Evolutionary conservation across 2,113 vertebrate genomes (phyloP), one percentile per base, ranked within the genome.

Genomic region (Cyanistes caeruleus): DNA sequence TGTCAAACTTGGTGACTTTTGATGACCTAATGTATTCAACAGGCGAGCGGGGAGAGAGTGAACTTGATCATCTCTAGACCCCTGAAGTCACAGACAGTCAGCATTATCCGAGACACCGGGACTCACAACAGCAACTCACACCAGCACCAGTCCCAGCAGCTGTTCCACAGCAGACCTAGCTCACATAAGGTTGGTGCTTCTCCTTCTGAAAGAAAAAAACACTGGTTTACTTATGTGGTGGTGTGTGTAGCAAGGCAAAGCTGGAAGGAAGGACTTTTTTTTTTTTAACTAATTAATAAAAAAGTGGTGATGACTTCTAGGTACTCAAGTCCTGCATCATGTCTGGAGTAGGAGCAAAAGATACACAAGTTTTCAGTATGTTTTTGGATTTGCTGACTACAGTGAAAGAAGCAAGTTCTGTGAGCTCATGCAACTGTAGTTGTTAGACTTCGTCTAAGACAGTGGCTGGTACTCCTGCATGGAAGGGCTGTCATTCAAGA

Each of bases 1-100:
- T 78, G 0, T 48, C 31, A 33, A 63, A 62, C 49, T 73, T 87
- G 8, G 52, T 81, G 75, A 48, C 1, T 3, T 78, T 84, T 59
- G 72, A 51, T 67, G 30, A n/a, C 93, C 77, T 89, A 15, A 24
- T 94, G 14, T 95, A 22, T 95, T 96, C 55, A 35, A 75, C 82
- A 99, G 99, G 99, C 99, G n/a, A 99, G 99, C 6, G 99, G 99
- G 72, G 99, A 99, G 93, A 98, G 98, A 94, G 99, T 99, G 87
- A 98, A 99, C 92, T 97, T 99, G 95, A 94, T 99, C 49, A 98
- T 99, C 93, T 98, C 98, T 69, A 98, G 99, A 89, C 97, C 98
- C 43, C 97, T 97, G 96, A 99, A 99, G 95, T 97, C 98, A 19
- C 99, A 98, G 81, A 98, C 98, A 2, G 98, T 98, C 62, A 98